Conservation (phyloP, 1,140 invertebrate species). For the Lucilia cuprina region DNA sequence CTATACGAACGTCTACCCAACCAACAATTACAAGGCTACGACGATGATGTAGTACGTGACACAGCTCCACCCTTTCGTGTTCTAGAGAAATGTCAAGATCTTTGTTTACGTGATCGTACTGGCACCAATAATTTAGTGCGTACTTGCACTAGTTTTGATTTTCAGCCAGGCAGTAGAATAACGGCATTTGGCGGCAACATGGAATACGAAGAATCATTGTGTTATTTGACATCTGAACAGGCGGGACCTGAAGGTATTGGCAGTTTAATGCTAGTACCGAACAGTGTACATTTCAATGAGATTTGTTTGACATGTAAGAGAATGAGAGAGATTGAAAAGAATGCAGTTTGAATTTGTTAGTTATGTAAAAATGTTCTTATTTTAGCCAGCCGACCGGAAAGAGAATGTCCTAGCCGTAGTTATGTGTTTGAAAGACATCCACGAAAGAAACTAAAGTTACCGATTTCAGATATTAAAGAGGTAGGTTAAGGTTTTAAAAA, state of each 20-base stretch:
- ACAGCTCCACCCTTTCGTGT: conserved; percentile 83
- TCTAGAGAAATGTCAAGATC: conserved; percentile 84
- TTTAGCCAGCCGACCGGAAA: conserved; percentile 80
- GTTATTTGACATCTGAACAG: conserved; percentile 85
- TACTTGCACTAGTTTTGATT: conserved; percentile 86
- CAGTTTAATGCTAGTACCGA: conserved; percentile 82
- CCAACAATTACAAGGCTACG: conserved; percentile 86
- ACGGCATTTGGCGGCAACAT: conserved; percentile 80
- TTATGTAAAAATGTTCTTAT: neutral
- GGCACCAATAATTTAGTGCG: conserved; percentile 79
- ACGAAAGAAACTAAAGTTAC: conserved; percentile 80
- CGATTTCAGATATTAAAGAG: conserved; percentile 80
- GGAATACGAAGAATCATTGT: conserved; percentile 90
- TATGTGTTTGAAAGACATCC: conserved; percentile 89
- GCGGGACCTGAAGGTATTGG: conserved; percentile 84
- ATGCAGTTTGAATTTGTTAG: conserved; percentile 15
- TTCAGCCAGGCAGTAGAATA: conserved; percentile 84
- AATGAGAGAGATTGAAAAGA: neutral
- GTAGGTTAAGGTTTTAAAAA: conserved; percentile 54
- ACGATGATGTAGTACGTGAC: conserved; percentile 85
- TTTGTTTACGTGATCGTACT: conserved; percentile 83
- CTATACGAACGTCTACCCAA: conserved; percentile 88
- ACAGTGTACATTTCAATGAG: conserved; percentile 88
- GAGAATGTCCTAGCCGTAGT: conserved; percentile 84
- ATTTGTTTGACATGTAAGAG: conserved; percentile 86